Evolutionary conservation across 2,888 invertebrate genomes (phyloP).

Genomic region (Amblyteles armatorius): DNA sequence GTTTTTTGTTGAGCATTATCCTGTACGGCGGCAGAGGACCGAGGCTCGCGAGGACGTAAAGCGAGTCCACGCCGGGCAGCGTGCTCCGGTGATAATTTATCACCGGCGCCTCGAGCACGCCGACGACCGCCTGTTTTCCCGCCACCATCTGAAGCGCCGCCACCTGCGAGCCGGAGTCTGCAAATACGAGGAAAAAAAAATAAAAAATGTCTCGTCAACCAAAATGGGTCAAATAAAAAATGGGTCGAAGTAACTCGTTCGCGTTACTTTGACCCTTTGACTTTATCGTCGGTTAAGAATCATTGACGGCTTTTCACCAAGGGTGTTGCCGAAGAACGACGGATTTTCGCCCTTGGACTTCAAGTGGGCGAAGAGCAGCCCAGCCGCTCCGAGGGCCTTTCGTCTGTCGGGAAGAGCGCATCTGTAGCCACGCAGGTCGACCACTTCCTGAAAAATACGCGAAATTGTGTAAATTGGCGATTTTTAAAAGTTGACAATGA

Average conservation of each 20-base stretch:
- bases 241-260: not conserved
- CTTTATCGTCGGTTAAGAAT: not conserved
- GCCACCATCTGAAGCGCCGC: slow-evolving; percentile 80
- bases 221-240: too few species aligned
- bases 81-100: slow-evolving; percentile 74
- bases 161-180: slow-evolving; percentile 78
- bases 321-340: slow-evolving; percentile 78
- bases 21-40: slow-evolving; percentile 90
- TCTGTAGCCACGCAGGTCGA: slow-evolving; percentile 78
- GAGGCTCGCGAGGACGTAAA: slow-evolving; percentile 86
- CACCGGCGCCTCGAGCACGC: slow-evolving; percentile 78
- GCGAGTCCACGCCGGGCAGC: slow-evolving; percentile 74
- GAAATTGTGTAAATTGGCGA: not conserved
- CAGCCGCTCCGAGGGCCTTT: slow-evolving; percentile 72
- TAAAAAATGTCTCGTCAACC: not conserved
- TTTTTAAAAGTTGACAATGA: too few species aligned
- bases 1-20: slow-evolving; percentile 87
- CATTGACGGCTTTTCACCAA: slow-evolving; percentile 71
- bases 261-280: not conserved
- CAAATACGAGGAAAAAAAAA: not conserved
- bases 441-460: slow-evolving; percentile 71
- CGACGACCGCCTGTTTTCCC: slow-evolving; percentile 78
- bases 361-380: slow-evolving; percentile 75
- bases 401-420: slow-evolving; percentile 77
- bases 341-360: slow-evolving; percentile 77